Evolutionary conservation across 2,113 vertebrate genomes (phyloP).

Genomic region (Perca flavescens): DNA sequence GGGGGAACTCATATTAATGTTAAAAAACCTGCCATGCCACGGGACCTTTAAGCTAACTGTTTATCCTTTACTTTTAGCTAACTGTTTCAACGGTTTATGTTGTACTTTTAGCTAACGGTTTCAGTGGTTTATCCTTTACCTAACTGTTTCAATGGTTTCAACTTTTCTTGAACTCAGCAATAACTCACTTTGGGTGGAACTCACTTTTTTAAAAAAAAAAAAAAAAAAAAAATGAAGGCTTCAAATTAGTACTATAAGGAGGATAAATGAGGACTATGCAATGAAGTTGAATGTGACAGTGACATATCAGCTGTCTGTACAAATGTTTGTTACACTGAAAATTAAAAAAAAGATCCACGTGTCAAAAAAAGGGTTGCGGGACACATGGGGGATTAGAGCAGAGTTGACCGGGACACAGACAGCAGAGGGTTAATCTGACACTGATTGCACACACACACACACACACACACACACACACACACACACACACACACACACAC

Average conservation of each 20-base stretch:
- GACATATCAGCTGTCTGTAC: neutral
- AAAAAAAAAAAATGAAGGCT: neutral
- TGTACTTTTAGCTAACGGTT: neutral
- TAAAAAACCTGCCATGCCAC: no score
- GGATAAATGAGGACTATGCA: neutral
- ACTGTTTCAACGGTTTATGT: neutral
- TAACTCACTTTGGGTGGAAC: no score
- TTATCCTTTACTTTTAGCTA: neutral
- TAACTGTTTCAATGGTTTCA: neutral
- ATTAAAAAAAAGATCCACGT: conserved; percentile 4
- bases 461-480: neutral
- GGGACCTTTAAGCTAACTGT: neutral
- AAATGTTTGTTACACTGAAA: neutral
- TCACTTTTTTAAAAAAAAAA: neutral
- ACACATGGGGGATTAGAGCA: conserved; percentile 37
- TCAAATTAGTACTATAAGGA: neutral
- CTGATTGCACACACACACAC: conserved; percentile 37
- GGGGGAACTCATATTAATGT: no score
- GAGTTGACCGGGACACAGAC: conserved; percentile 39
- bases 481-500: neutral
- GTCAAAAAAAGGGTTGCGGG: conserved; percentile 27
- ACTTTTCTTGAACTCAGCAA: neutral
- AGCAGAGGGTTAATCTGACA: conserved; percentile 56
- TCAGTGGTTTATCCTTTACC: neutral
- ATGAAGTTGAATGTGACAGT: neutral